Percentiles rank a stretch among this genome's conserved stretches.
phyloP scores from a whole-genome alignment of 2,888 invertebrate species.

The Aleiodes alternator region DNA sequence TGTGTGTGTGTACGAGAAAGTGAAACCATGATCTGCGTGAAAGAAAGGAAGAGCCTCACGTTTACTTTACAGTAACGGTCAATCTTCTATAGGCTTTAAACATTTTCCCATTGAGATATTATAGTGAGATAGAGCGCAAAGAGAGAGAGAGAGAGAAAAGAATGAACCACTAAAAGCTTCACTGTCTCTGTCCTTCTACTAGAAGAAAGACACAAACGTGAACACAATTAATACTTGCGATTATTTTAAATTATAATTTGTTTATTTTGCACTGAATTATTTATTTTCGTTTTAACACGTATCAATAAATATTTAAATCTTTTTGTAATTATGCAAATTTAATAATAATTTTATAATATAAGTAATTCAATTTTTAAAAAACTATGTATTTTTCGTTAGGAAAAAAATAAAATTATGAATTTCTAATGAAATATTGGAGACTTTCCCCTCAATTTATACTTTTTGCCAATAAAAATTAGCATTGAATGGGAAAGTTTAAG shows the following conservation, averaged over 20 bases:
- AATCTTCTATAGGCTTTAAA: not conserved
- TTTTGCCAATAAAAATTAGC: no score
- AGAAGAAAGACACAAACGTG: constrained; percentile 5
- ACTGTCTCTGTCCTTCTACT: not conserved
- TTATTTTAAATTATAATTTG: not conserved
- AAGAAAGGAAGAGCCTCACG: constrained; percentile 42
- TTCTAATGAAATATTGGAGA: no score
- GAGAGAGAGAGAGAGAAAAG: no score
- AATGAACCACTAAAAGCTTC: constrained; percentile 12
- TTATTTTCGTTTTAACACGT: constrained; percentile 26
- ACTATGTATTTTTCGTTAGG: no score
- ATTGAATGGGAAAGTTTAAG: no score
- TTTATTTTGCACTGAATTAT: not conserved
- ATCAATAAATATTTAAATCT: constrained; percentile 5
- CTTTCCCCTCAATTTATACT: no score
- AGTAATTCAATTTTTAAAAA: no score
- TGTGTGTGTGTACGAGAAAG: constrained; percentile 39
- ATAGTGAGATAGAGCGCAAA: not conserved
- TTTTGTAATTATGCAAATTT: not conserved
- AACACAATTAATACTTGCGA: not conserved
- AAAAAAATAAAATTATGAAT: no score
- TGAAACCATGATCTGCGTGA: constrained; percentile 43
- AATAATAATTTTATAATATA: no score
- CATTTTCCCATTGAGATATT: constrained; percentile 19
- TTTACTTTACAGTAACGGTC: constrained; percentile 40